Evolutionary conservation across 2,888 invertebrate species (phyloP).

Genomic region (Dioctria linearis): DNA sequence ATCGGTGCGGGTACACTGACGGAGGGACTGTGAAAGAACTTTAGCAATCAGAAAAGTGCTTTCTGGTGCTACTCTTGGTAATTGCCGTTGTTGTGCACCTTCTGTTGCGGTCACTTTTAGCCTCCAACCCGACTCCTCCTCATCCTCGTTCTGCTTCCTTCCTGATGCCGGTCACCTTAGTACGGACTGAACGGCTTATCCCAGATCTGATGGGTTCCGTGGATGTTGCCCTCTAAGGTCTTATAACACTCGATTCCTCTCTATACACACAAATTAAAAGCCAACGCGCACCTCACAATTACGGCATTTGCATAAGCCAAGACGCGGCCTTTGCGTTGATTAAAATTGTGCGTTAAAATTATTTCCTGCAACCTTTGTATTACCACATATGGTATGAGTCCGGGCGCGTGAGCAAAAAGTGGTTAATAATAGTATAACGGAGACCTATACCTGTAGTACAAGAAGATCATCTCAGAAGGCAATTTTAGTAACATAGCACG

Average conservation of each 20-base stretch:
- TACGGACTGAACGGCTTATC: constrained; percentile 12
- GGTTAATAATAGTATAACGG: no score
- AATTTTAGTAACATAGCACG: no score
- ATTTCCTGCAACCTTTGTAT: constrained; percentile 21
- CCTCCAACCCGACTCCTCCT: not conserved
- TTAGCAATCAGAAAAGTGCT: not conserved
- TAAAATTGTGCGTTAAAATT: constrained; percentile 29
- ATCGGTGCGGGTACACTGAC: constrained; percentile 29
- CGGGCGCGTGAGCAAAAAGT: no score
- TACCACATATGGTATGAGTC: not conserved
- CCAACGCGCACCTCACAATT: constrained; percentile 33
- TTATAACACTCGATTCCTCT: constrained; percentile 8
- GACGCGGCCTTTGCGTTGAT: constrained; percentile 13
- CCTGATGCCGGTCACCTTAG: not conserved
- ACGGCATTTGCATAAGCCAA: constrained; percentile 32
- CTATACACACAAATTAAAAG: constrained; percentile 46
- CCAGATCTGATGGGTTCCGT: constrained; percentile 11
- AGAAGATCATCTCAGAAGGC: no score
- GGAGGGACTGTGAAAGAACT: constrained; percentile 22
- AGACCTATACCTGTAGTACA: no score
- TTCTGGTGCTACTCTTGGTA: constrained; percentile 30
- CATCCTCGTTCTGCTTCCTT: not conserved
- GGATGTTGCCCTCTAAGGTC: constrained; percentile 12
- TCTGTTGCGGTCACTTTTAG: constrained; percentile 32
- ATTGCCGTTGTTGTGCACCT: constrained; percentile 41